Base-by-base conservation (phyloP, 2,888 invertebrate species). In the Marasmarcha lunaedactyla region DNA sequence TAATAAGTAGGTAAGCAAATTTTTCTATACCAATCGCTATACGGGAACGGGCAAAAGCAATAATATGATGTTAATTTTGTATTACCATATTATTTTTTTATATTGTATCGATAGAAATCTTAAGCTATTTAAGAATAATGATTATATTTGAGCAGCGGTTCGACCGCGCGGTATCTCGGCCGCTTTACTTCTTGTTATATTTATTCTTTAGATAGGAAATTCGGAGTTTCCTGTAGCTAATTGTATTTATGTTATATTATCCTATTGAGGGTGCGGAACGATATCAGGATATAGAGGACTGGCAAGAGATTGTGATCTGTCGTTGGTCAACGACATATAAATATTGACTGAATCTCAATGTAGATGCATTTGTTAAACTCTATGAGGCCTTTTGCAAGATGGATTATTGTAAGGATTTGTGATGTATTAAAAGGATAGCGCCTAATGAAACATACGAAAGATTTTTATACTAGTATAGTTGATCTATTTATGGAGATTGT, bases 401-500 rank as follows among this genome's bases (percentile, higher is more conserved):
- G 84, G 78, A 76, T 76, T 76, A 74, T 81, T 73, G 73, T 79
- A 84, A 84, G 77, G 79, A 74, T 74, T 79, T 84, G 84, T 84
- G 84, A 84, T 84, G 83, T 81, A 78, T 79, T 79, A 77, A 34
- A 83, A 69, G 83, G 84, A 83, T 84, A 84, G 83, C 81, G 84
- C 84, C 81, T 84, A 81, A 81, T 78, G 81, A 84, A 77, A 79
- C 81, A 79, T 83, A 83, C 81, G 83, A 83, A 79, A 79, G 77
- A 77, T 79, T 84, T 84, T 84, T 84, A 84, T 84, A 84, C 78
- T 84, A 84, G 79, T 74, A 71, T 78, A 83, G 81, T 77, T 79
- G 72, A 81, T 77, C 79, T 84, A 83, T 81, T 81, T 84, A 83
- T 83, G 84, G 81, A 84, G 84, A 84, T 84, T 84, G 84, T 84